phyloP scores from a whole-genome alignment of 1,140 invertebrate genomes.

The Scaptomyza pallida region DNA sequence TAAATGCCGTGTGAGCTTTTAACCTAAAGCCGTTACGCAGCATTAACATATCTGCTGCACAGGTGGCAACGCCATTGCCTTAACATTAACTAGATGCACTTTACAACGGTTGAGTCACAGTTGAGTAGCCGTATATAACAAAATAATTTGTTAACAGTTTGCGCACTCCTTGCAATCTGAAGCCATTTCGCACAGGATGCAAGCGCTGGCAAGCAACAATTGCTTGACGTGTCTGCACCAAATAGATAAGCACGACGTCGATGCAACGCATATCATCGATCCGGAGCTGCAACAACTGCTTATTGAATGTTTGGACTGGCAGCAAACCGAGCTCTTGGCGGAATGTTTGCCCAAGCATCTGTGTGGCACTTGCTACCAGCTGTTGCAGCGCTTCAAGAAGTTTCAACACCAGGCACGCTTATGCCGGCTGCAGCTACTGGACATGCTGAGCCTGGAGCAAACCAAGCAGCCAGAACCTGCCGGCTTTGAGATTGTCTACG shows the following conservation, averaged over 20 bases:
- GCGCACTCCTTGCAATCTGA: background rate
- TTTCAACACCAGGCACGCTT: slow-evolving; percentile 47
- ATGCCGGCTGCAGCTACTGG: slow-evolving; percentile 35
- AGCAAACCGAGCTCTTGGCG: slow-evolving; percentile 4
- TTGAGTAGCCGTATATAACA: background rate
- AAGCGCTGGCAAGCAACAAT: slow-evolving; percentile 12
- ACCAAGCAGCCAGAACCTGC: slow-evolving; percentile 1
- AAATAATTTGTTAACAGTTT: slow-evolving; percentile 19
- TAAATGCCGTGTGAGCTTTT: background rate
- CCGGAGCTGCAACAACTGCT: slow-evolving; percentile 38
- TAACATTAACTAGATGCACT: slow-evolving; percentile 6
- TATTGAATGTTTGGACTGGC: slow-evolving; percentile 13
- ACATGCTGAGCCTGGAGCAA: slow-evolving; percentile 19
- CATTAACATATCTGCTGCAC: background rate
- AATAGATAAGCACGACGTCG: slow-evolving; percentile 26
- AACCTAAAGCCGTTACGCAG: background rate
- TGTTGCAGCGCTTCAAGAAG: slow-evolving; percentile 31
- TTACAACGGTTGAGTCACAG: slow-evolving; percentile 20
- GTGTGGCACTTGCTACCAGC: slow-evolving; percentile 38
- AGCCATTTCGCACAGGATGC: slow-evolving; percentile 6
- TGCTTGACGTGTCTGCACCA: slow-evolving; percentile 61
- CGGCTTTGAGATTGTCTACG: slow-evolving; percentile 59
- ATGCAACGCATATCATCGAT: slow-evolving; percentile 7
- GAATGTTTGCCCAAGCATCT: slow-evolving; percentile 40
- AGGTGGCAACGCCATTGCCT: slow-evolving; percentile 4